Base-by-base conservation (phyloP, 2,113 vertebrate species). In the Gopherus flavomarginatus region DNA sequence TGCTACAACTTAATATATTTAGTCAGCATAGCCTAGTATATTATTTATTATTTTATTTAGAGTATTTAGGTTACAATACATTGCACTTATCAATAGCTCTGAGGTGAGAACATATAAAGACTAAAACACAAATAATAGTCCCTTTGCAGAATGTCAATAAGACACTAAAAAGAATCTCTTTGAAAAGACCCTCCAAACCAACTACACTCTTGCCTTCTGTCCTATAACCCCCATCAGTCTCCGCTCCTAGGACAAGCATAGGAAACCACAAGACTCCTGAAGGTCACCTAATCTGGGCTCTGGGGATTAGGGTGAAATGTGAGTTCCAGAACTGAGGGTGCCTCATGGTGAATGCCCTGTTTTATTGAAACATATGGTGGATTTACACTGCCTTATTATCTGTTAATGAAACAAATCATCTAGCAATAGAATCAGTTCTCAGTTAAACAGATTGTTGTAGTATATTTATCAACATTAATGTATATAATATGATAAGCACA, bases 151-250 rank as follows among this genome's bases (percentile, higher is more conserved):
- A 89, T 53, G 42, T 69, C 35, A 47, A 80, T 87, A 92, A 59
- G 85, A 91, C 96, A 87, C 27, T 16, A n/a, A 82, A 53, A 12
- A 75, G 52, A 80, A 77, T 83, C 94, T 90, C 35, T 90, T 87
- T 81, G 85, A 94, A 90, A 10, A 91, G 92, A 65, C 24, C 26
- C 5, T 88, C 69, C 27, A 90, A 42, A 91, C 29, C 69, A 92
- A 27, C 80, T 84, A 49, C 7, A 49, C 49, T 21, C 72, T 77
- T 92, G 75, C 82, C 53, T 50, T 57, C 21, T 75, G 1, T 52
- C 65, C 83, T 54, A 19, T 42, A 89, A 35, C 2, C 38, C 17
- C 47, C 24, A 31, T 69, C 56, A 78, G 5, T 8, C 38, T 59
- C 44, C 27, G 26, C 17, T 91, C 83, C 53, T 78, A 78, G 57